phyloP scores from a whole-genome alignment of 2,888 invertebrate species.

The Drosophila imparisetae region DNA sequence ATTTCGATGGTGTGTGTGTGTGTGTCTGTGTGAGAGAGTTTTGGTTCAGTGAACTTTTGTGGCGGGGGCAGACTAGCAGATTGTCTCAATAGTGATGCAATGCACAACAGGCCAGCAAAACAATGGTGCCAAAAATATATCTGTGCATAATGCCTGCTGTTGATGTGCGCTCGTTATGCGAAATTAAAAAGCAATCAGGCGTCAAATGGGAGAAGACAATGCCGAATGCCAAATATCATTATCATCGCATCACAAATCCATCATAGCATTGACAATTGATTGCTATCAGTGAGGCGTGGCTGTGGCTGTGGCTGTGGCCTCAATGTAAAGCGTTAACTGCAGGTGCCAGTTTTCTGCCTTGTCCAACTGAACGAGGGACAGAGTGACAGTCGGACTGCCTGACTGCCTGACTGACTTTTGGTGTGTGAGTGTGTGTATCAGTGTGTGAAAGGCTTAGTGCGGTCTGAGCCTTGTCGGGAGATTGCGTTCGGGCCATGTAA shows the following conservation, averaged over 20 bases:
- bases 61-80: conserved; percentile 18
- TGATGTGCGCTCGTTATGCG: conserved; percentile 49
- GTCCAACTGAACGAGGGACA: conserved; percentile 37
- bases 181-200: conserved; percentile 62
- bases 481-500: conserved; percentile 52
- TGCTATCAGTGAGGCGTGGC: conserved; percentile 48
- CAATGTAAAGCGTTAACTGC: conserved; percentile 35
- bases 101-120: conserved; percentile 1
- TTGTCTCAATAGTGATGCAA: conserved; percentile 50
- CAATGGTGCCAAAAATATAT: conserved; percentile 31
- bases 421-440: background rate
- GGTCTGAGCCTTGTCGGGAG: conserved; percentile 15
- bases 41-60: conserved; percentile 67
- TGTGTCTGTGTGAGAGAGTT: conserved; percentile 10
- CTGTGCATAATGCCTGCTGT: conserved; percentile 26
- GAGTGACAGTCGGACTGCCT: conserved; percentile 8
- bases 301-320: conserved; percentile 35
- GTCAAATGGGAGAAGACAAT: conserved; percentile 34
- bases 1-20: conserved; percentile 26
- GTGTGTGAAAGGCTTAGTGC: conserved; percentile 50
- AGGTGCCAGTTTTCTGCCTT: conserved; percentile 55
- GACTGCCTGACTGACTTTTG: conserved; percentile 30
- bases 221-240: conserved; percentile 45
- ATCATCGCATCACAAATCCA: conserved; percentile 71
- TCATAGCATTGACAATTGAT: conserved; percentile 68